These are phyloP conservation scores for Lithophane ornitopus DNA, from an alignment of 2,888 invertebrate genomes.

Conservation along the genomic window DNA sequence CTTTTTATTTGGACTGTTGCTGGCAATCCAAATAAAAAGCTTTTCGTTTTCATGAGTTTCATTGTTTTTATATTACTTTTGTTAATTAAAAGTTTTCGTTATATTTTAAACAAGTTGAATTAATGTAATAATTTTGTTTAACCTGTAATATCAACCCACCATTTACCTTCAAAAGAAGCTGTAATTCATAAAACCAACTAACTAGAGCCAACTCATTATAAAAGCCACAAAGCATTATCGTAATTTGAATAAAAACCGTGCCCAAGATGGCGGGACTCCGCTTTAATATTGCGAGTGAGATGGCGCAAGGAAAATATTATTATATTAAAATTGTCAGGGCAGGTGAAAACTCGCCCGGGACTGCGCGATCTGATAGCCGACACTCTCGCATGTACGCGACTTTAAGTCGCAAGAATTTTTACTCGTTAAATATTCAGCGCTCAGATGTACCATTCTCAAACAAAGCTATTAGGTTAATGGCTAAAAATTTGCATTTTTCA, in stretches of 20 bases:
- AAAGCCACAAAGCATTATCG: slow-evolving; percentile 62
- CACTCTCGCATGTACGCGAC: slow-evolving; percentile 52
- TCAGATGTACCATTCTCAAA: slow-evolving; percentile 46
- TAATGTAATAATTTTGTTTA: slow-evolving; percentile 2
- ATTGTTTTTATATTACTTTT: background rate
- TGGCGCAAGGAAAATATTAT: slow-evolving; percentile 75
- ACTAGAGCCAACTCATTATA: slow-evolving; percentile 59
- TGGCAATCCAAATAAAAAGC: background rate
- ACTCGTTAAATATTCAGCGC: slow-evolving; percentile 59
- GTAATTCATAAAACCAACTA: slow-evolving; percentile 52
- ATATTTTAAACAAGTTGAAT: background rate
- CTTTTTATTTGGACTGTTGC: background rate
- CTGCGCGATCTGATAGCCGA: slow-evolving; percentile 72
- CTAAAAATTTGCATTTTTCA: slow-evolving; percentile 47
- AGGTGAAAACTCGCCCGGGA: slow-evolving; percentile 75
- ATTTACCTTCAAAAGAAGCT: slow-evolving; percentile 25
- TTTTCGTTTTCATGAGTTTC: background rate
- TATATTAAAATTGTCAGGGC: slow-evolving; percentile 83
- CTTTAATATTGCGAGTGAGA: slow-evolving; percentile 72
- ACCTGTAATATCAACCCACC: slow-evolving; percentile 1
- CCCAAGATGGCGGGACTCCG: slow-evolving; percentile 52
- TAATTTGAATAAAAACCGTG: slow-evolving; percentile 69
- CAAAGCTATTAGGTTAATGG: slow-evolving; percentile 59
- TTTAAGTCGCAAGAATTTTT: slow-evolving; percentile 63
- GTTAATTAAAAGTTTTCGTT: background rate